phyloP scores from a whole-genome alignment of 1,140 invertebrate genomes.

The Drosophila chauvacae region DNA sequence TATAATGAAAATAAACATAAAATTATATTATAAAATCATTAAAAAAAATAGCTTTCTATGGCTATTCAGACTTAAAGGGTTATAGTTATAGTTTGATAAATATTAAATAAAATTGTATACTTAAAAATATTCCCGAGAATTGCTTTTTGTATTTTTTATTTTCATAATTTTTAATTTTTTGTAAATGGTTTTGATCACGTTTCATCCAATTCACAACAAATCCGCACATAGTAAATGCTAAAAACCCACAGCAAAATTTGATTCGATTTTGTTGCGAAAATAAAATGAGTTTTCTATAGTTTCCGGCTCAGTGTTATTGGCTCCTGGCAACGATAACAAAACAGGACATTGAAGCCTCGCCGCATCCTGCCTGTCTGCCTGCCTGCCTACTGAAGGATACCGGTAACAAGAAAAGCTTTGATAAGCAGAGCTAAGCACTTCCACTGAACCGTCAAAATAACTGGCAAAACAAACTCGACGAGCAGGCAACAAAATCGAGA shows the following conservation, averaged over 20 bases:
- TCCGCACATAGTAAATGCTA: neutral
- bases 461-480: constrained; percentile 21
- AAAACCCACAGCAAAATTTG: constrained; percentile 3
- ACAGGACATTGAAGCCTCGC: constrained; percentile 10
- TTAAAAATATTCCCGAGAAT: no score
- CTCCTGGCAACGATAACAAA: constrained; percentile 50
- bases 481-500: constrained; percentile 23
- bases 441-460: constrained; percentile 34
- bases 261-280: constrained; percentile 46
- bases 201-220: neutral
- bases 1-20: neutral
- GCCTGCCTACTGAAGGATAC: constrained; percentile 1
- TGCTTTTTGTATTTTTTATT: neutral
- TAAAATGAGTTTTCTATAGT: constrained; percentile 55
- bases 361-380: neutral
- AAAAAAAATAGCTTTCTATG: neutral
- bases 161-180: neutral
- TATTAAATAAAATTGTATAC: no score
- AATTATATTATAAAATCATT: neutral
- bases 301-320: constrained; percentile 54
- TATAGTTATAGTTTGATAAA: no score
- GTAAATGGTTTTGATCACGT: neutral
- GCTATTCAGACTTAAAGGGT: neutral
- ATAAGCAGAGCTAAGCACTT: constrained; percentile 54
- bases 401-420: constrained; percentile 64